Conservation (phyloP, 2,113 vertebrate species). For the Osmerus mordax region DNA sequence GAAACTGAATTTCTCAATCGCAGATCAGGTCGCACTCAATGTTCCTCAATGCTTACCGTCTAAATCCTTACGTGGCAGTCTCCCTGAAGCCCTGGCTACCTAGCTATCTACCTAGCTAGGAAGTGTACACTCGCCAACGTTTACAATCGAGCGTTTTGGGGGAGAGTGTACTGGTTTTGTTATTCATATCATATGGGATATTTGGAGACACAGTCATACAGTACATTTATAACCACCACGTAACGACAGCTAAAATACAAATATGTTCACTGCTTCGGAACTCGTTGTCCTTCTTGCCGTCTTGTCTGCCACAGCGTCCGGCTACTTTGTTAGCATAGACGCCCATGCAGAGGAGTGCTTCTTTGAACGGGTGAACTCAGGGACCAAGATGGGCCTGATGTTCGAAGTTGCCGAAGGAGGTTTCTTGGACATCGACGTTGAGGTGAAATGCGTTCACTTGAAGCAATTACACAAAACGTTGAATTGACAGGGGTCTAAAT, state of each 20-base stretch:
- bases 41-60: conserved; percentile 60
- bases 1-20: conserved; percentile 18
- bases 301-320: conserved; percentile 80
- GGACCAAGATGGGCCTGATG: conserved; percentile 98
- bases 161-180: too few relatives aligned
- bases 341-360: conserved; percentile 97
- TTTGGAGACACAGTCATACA: not conserved
- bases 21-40: conserved; percentile 13
- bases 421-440: conserved; percentile 96
- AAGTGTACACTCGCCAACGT: conserved; percentile 13
- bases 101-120: not conserved
- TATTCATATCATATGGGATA: conserved; percentile 1
- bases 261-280: conserved; percentile 86
- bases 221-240: not conserved
- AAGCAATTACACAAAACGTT: not conserved
- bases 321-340: conserved; percentile 97
- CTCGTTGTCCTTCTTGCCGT: conserved; percentile 81
- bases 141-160: not conserved
- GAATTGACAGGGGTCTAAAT: too few relatives aligned
- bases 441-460: conserved; percentile 68
- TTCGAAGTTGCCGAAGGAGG: conserved; percentile 96
- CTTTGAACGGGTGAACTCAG: conserved; percentile 93
- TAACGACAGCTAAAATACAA: conserved; percentile 1
- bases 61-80: conserved; percentile 77
- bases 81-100: not conserved